Evolutionary conservation across 2,113 vertebrate species (phyloP).

Genomic region (Nanorana parkeri): DNA sequence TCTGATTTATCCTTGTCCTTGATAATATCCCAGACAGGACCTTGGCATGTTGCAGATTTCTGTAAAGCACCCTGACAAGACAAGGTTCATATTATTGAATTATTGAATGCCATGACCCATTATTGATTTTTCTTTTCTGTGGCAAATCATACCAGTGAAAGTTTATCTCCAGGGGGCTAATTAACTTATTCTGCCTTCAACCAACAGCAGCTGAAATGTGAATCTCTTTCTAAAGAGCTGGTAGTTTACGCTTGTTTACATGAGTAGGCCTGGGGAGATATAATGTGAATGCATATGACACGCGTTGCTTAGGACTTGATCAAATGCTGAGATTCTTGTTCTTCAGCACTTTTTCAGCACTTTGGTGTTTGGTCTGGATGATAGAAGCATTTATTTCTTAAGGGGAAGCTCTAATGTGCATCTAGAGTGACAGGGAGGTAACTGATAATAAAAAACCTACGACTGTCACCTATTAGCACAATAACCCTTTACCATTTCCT

Average conservation of each 20-base stretch:
- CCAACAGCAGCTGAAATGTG: slow-evolving; percentile 10
- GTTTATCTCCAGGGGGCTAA: slow-evolving; percentile 43
- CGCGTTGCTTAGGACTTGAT: not conserved
- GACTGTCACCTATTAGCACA: too few species aligned
- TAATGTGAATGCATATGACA: slow-evolving; percentile 22
- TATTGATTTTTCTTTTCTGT: slow-evolving; percentile 41
- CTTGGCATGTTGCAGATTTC: slow-evolving; percentile 27
- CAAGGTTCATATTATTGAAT: slow-evolving; percentile 44
- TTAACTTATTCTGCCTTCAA: slow-evolving; percentile 21
- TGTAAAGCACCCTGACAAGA: slow-evolving; percentile 19
- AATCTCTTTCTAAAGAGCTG: not conserved
- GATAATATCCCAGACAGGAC: slow-evolving; percentile 18
- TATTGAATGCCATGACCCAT: slow-evolving; percentile 43
- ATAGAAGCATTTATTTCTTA: not conserved
- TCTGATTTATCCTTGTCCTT: slow-evolving; percentile 32
- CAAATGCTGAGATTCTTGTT: slow-evolving; percentile 1
- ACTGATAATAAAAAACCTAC: too few species aligned
- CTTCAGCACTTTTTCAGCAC: not conserved
- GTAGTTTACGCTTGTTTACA: slow-evolving; percentile 37
- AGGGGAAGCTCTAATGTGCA: not conserved
- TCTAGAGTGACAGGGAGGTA: not conserved
- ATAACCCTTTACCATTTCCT: too few species aligned
- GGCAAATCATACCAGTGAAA: slow-evolving; percentile 31
- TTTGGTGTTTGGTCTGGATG: not conserved
- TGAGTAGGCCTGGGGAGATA: slow-evolving; percentile 31